These are phyloP conservation scores for Anthopleura xanthogrammica DNA, from an alignment of 92 coral and sea anemone species.

Conservation along the genomic window DNA sequence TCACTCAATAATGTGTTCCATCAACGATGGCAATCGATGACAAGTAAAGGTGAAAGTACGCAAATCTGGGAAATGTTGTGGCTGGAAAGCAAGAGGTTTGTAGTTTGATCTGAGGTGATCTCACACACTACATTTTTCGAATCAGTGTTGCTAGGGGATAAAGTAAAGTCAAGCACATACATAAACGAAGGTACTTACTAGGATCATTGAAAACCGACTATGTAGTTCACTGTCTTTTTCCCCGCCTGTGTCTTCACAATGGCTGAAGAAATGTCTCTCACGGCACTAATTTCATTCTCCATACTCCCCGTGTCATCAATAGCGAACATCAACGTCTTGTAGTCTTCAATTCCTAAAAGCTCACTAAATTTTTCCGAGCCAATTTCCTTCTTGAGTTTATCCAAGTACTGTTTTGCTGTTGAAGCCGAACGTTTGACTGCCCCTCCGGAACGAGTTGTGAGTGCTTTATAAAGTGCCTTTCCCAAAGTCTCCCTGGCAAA, in stretches of 20 bases:
- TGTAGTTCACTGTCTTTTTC: slow-evolving; percentile 28
- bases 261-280: slow-evolving; percentile 31
- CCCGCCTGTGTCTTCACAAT: slow-evolving; percentile 34
- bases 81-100: no score
- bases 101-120: no score
- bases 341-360: slow-evolving; percentile 46
- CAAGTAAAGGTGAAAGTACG: no score
- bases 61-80: no score
- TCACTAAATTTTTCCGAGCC: slow-evolving; percentile 45
- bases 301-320: slow-evolving; percentile 71
- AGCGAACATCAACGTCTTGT: slow-evolving; percentile 50
- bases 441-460: slow-evolving; percentile 6
- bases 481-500: slow-evolving; percentile 82
- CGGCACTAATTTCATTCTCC: slow-evolving; percentile 47
- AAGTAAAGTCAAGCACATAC: no score
- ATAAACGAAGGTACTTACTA: slow-evolving; percentile 11
- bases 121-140: no score
- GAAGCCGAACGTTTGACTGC: slow-evolving; percentile 4
- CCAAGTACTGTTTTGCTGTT: slow-evolving; percentile 43
- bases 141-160: neutral
- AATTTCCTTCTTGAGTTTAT: slow-evolving; percentile 34
- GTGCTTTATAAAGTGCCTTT: slow-evolving; percentile 54
- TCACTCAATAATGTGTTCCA: neutral
- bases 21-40: neutral
- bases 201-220: slow-evolving; percentile 63